A percentile compares a stretch with the other conserved stretches of the same genome.
These are phyloP conservation scores for Pseudomyrmex pallidus DNA, from an alignment of 1,140 invertebrate genomes.

Conservation along the genomic window DNA sequence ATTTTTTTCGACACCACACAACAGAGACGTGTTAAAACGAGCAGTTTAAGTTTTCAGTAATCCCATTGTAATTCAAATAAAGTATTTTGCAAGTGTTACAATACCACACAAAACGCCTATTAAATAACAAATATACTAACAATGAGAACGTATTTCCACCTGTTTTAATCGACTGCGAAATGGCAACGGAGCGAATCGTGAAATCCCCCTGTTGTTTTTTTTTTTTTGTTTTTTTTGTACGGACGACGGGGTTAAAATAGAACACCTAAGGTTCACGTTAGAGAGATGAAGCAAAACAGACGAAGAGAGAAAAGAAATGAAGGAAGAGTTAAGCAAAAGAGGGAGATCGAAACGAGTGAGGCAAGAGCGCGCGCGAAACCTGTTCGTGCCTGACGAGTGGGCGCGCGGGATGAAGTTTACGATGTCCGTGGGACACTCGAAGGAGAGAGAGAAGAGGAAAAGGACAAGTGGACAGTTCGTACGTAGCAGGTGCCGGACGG, in stretches of 20 bases:
- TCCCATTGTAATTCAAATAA: background rate
- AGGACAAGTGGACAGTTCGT: constrained; percentile 60
- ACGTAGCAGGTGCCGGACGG: constrained; percentile 65
- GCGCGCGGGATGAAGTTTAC: constrained; percentile 72
- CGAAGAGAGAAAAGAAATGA: constrained; percentile 37
- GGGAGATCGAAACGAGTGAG: constrained; percentile 15
- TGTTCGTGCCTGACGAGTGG: constrained; percentile 73
- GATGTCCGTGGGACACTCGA: constrained; percentile 63
- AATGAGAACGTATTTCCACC: background rate
- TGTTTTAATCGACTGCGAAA: background rate
- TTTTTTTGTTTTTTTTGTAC: background rate
- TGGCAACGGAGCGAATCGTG: background rate
- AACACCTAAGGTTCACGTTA: constrained; percentile 15
- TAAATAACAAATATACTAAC: too few species aligned
- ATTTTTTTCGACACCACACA: background rate
- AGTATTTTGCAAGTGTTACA: background rate
- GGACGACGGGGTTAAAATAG: constrained; percentile 27
- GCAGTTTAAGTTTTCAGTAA: background rate
- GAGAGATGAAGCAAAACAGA: constrained; percentile 23
- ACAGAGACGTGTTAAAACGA: background rate
- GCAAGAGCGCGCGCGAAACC: constrained; percentile 62
- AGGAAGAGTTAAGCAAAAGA: background rate
- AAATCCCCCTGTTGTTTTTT: background rate
- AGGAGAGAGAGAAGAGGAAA: constrained; percentile 56
- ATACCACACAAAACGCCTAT: too few species aligned